These are phyloP conservation scores for Drosophila saltans DNA, from an alignment of 1,140 invertebrate genomes.

Conservation along the genomic window DNA sequence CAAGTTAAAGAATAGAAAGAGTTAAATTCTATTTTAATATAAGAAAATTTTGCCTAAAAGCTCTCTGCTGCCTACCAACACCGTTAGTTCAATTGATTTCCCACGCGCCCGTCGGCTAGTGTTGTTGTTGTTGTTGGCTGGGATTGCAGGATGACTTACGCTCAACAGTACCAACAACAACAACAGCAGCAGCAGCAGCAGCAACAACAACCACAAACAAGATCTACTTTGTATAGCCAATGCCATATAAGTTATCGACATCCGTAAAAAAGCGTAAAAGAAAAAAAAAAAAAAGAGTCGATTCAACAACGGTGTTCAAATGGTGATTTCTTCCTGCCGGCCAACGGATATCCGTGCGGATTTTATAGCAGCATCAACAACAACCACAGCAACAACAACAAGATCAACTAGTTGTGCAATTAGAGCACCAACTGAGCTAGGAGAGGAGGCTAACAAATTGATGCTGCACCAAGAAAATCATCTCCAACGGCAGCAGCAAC, in stretches of 20 bases:
- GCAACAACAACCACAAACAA: conserved; percentile 35
- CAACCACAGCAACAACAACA: conserved; percentile 25
- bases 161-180: conserved; percentile 33
- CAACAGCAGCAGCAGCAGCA: conserved; percentile 45
- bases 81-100: conserved; percentile 40
- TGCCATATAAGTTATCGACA: conserved; percentile 76
- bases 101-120: conserved; percentile 63
- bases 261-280: conserved; percentile 70
- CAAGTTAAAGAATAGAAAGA: conserved; percentile 4
- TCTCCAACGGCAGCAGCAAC: not conserved
- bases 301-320: conserved; percentile 76
- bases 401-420: conserved; percentile 57
- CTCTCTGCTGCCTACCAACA: no score
- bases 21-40: not conserved
- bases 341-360: conserved; percentile 79
- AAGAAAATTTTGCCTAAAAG: conserved; percentile 4
- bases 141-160: conserved; percentile 62
- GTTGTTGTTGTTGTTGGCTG: conserved; percentile 41
- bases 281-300: conserved; percentile 36
- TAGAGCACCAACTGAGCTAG: conserved; percentile 62
- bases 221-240: conserved; percentile 67
- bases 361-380: conserved; percentile 64
- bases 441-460: conserved; percentile 77
- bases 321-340: conserved; percentile 81
- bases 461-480: conserved; percentile 43